Evolutionary conservation across 2,888 invertebrate species (phyloP).

Genomic region (Parnassius mnemosyne): DNA sequence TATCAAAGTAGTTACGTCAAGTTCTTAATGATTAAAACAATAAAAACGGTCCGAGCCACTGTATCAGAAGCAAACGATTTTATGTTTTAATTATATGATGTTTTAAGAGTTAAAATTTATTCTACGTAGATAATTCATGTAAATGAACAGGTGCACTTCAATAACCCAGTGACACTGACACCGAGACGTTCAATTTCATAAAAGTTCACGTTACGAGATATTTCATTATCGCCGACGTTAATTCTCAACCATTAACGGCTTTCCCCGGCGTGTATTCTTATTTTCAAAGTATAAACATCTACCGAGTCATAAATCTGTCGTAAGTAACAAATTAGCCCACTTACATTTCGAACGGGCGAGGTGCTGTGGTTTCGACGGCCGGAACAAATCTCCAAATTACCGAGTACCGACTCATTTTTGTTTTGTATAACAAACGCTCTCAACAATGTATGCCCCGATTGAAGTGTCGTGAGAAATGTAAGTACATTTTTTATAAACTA

Average conservation of each 20-base stretch:
- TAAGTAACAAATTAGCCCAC: constrained; percentile 56
- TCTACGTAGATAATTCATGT: background rate
- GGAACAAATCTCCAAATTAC: constrained; percentile 43
- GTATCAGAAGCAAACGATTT: constrained; percentile 2
- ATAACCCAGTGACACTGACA: constrained; percentile 35
- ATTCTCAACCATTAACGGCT: constrained; percentile 53
- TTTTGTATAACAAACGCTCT: constrained; percentile 40
- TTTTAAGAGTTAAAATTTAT: constrained; percentile 3
- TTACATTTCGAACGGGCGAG: constrained; percentile 35
- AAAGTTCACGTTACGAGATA: constrained; percentile 39
- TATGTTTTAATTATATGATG: background rate
- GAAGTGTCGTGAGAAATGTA: constrained; percentile 57
- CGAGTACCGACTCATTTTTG: constrained; percentile 46
- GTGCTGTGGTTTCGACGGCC: constrained; percentile 33
- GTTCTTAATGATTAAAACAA: constrained; percentile 23
- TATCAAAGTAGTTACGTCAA: constrained; percentile 26
- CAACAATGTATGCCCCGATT: constrained; percentile 51
- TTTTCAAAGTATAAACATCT: constrained; percentile 41
- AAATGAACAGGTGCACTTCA: constrained; percentile 27
- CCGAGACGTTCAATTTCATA: constrained; percentile 30
- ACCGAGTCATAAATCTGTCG: constrained; percentile 61
- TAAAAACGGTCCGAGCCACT: constrained; percentile 20
- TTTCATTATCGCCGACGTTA: constrained; percentile 40
- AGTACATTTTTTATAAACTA: constrained; percentile 41
- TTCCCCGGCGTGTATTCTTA: constrained; percentile 44